These are phyloP conservation scores for Brachionus rotundiformis DNA, from an alignment of 1,140 invertebrate species.

Conservation along the genomic window DNA sequence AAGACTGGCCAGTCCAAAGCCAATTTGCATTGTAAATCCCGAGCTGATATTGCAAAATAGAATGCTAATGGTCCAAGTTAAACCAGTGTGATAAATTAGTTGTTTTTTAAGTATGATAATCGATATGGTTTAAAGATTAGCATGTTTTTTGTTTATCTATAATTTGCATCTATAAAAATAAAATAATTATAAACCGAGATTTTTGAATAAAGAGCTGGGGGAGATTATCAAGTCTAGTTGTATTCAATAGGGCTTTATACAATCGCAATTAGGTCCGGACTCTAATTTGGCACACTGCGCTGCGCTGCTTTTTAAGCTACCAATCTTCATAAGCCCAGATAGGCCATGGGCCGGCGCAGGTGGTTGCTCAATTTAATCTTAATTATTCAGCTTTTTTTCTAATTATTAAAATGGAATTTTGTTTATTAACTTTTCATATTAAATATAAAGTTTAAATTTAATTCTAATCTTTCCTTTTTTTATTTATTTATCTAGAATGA, in stretches of 20 bases:
- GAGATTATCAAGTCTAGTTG: background rate
- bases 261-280: background rate
- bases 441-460: too few relatives aligned
- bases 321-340: too few relatives aligned
- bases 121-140: slow-evolving; percentile 14
- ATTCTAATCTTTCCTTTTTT: too few relatives aligned
- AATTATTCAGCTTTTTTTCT: too few relatives aligned
- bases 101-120: background rate
- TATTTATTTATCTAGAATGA: too few relatives aligned
- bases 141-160: slow-evolving; percentile 15
- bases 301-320: too few relatives aligned
- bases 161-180: slow-evolving; percentile 5
- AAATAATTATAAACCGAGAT: slow-evolving; percentile 16
- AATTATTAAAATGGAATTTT: too few relatives aligned
- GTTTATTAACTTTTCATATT: too few relatives aligned
- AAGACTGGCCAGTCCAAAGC: background rate
- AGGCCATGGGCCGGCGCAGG: too few relatives aligned
- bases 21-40: background rate
- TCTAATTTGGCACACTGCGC: background rate
- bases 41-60: background rate
- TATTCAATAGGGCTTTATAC: background rate
- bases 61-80: background rate
- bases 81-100: slow-evolving; percentile 3
- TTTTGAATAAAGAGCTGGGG: background rate
- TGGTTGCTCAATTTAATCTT: too few relatives aligned